These are phyloP conservation scores for Monopis laevigella DNA, from an alignment of 2,888 invertebrate species.

Conservation along the genomic window DNA sequence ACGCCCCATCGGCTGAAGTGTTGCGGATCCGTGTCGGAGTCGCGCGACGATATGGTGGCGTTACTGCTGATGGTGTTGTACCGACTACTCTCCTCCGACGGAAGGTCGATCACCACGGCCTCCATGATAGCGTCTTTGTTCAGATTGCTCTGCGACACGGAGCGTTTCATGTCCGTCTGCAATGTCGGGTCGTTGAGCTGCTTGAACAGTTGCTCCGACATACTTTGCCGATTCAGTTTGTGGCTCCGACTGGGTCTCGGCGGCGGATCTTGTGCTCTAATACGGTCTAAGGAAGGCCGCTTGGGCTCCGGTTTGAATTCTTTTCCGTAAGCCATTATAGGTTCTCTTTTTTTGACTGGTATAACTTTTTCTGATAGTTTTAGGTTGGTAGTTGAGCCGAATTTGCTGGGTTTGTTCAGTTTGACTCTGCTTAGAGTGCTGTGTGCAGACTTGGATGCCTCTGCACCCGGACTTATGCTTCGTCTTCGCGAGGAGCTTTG, in stretches of 20 bases:
- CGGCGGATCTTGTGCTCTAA: too few relatives aligned
- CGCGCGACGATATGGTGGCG: slow-evolving; percentile 28
- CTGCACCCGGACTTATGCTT: slow-evolving; percentile 47
- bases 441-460: too few relatives aligned
- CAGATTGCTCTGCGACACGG: slow-evolving; percentile 47
- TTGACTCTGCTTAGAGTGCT: slow-evolving; percentile 39
- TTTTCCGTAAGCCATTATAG: slow-evolving; percentile 50
- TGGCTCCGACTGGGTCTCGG: not conserved
- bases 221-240: slow-evolving; percentile 39
- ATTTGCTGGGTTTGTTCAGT: slow-evolving; percentile 32
- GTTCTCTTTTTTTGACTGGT: slow-evolving; percentile 39
- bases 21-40: slow-evolving; percentile 21
- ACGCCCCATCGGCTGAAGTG: slow-evolving; percentile 58
- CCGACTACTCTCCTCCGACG: slow-evolving; percentile 30
- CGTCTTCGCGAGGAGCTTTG: slow-evolving; percentile 40
- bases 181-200: slow-evolving; percentile 18
- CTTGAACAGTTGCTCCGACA: slow-evolving; percentile 40
- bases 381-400: slow-evolving; percentile 49
- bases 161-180: slow-evolving; percentile 33
- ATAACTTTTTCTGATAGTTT: slow-evolving; percentile 48
- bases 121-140: slow-evolving; percentile 50
- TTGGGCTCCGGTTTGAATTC: too few relatives aligned
- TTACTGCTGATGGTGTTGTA: slow-evolving; percentile 36
- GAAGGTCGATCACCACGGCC: slow-evolving; percentile 51
- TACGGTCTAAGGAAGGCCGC: too few relatives aligned